A percentile compares a stretch with the other conserved stretches of the same genome.
Conservation (phyloP, 2,797 vertebrate genomes). For the Lagocephalus sceleratus region DNA sequence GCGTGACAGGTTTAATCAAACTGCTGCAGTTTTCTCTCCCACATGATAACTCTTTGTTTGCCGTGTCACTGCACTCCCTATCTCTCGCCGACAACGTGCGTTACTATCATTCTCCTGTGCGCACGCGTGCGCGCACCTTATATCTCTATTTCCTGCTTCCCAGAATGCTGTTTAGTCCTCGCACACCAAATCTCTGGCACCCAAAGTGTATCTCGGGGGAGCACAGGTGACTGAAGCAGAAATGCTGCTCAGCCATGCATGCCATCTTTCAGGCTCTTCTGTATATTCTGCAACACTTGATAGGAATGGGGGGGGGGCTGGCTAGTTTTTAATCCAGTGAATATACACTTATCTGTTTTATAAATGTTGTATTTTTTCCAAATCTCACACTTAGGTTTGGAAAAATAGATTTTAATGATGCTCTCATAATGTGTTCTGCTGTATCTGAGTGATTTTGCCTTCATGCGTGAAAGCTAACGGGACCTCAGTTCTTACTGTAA, state of each 20-base stretch:
- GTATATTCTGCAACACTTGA: slow-evolving; percentile 18
- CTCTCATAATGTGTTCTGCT: slow-evolving; percentile 8
- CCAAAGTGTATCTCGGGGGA: slow-evolving; percentile 27
- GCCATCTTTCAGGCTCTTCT: slow-evolving; percentile 18
- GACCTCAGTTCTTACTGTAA: slow-evolving; percentile 4
- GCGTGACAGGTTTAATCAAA: slow-evolving; percentile 49
- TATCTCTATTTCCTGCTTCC: slow-evolving; percentile 32
- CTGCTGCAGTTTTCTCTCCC: slow-evolving; percentile 40
- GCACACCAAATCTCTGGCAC: slow-evolving; percentile 31
- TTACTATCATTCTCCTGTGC: slow-evolving; percentile 23
- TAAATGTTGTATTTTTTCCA: slow-evolving; percentile 9
- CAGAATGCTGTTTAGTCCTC: slow-evolving; percentile 43
- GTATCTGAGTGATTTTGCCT: slow-evolving; percentile 5
- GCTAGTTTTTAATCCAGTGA: slow-evolving; percentile 5
- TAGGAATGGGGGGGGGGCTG: background rate
- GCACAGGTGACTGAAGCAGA: slow-evolving; percentile 42
- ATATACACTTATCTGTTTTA: background rate
- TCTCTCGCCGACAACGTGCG: slow-evolving; percentile 39
- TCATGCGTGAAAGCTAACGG: slow-evolving; percentile 8
- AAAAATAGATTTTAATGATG: slow-evolving; percentile 7
- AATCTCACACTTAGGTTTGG: slow-evolving; percentile 2
- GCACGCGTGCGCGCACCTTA: slow-evolving; percentile 9
- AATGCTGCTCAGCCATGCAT: slow-evolving; percentile 21
- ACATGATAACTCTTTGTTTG: slow-evolving; percentile 46
- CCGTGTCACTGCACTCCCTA: slow-evolving; percentile 30